Evolutionary conservation across 2,797 vertebrate genomes (phyloP), one percentile per base, ranked within the genome.

Genomic region (Sebastes matsubarae): DNA sequence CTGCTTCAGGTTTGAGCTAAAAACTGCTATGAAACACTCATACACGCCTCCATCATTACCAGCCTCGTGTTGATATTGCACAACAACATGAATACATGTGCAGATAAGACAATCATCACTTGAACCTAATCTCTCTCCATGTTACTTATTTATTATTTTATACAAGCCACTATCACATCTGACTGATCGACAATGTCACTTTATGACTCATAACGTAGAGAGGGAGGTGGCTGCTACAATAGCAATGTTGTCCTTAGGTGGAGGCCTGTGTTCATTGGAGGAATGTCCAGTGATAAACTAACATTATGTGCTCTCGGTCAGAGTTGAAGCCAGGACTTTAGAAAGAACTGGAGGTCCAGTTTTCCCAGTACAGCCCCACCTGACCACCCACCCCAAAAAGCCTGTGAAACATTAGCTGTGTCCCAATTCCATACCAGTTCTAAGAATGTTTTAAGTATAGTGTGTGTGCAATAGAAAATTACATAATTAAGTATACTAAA

Each of bases 161-260:
- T 14, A 20, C 46, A 58, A 57, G 24, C 34, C 30, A 20, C 57
- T 11, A 20, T 54, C 55, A 71, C 1, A 68, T 65, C 32, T 55
- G 60, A 83, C 1, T 13, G 65, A 68, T 66, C 69, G 82, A 86
- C 24, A 42, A 76, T 61, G 3, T 64, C 24, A 22, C 55, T 76
- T 2, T 20, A 58, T 72, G 27, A 70, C 50, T 78, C 72, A 67
- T 55, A 64, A 63, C 16, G 13, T 5, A 42, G 18, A 29, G 18
- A 60, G 59, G 22, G 65, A 29, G 63, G 46, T 52, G 30, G 79
- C 68, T 68, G 22, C n/a, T 38, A 70, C 71, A 87, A 64, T 16
- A 24, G 58, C 42, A 58, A 34, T 93, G 83, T 90, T 91, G 70
- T 65, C 73, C 22, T 80, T 87, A 82, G 86, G 90, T 72, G 88